phyloP scores from a whole-genome alignment of 2,113 vertebrate genomes.

The Ochotona princeps region DNA sequence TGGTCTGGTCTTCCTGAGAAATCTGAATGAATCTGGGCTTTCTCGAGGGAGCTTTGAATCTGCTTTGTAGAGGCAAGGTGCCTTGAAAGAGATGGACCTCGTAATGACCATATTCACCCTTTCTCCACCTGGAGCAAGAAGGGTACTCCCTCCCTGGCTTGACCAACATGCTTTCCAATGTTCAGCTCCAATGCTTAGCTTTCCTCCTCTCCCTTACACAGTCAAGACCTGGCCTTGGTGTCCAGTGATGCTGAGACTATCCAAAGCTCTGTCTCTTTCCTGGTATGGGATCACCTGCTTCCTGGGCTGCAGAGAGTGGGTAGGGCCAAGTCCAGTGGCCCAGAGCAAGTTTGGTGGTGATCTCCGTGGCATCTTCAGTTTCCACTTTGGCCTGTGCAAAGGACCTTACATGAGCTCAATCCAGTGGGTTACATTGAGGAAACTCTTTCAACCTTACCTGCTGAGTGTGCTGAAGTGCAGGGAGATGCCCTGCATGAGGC shows the following conservation, averaged over 20 bases:
- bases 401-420: too few species aligned
- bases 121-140: not conserved
- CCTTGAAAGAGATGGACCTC: not conserved
- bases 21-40: too few species aligned
- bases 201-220: too few species aligned
- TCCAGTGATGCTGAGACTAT: not conserved
- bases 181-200: not conserved
- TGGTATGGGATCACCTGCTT: not conserved
- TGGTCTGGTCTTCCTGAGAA: not conserved
- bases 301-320: not conserved
- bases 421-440: not conserved
- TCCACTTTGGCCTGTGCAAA: not conserved
- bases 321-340: not conserved
- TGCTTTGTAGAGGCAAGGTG: not conserved
- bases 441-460: not conserved
- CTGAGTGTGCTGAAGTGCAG: not conserved
- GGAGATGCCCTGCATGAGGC: not conserved
- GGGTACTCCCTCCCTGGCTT: not conserved
- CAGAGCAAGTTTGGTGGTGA: too few species aligned
- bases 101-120: too few species aligned
- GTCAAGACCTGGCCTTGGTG: not conserved
- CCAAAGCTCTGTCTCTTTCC: not conserved
- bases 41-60: too few species aligned
- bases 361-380: not conserved
- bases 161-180: not conserved